Evolutionary conservation across 2,888 invertebrate genomes (phyloP), one percentile per base, ranked within the genome.

Genomic region (Mystacides longicornis): DNA sequence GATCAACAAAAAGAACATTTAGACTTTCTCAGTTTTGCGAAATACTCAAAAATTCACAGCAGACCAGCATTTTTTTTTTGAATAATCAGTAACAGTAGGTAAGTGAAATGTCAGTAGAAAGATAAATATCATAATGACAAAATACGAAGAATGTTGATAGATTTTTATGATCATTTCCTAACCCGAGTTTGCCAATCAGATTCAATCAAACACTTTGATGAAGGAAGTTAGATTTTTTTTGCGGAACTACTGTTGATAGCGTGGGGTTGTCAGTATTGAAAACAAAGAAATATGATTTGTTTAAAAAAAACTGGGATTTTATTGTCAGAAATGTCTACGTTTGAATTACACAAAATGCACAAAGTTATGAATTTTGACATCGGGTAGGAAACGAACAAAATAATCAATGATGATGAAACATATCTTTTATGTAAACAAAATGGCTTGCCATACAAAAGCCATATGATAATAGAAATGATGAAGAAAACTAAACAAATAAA

Each of bases 1-100:
- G 76, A 76, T 76, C 75, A 75, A 67, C 76, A 78, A 77, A 77
- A 77, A 77, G 71, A 77, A 77, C 75, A 22, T 77, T 77, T 77
- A 77, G 77, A 77, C 77, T 72, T 72, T 75, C 77, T 76, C 61
- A 50, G 54, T 7, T 37, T 37, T 37, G 3, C n/a, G n/a, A n/a
- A n/a, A n/a, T n/a, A n/a, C n/a, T n/a, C n/a, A n/a, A n/a, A n/a
- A n/a, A n/a, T n/a, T n/a, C n/a, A n/a, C n/a, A 46, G 51, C 31
- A 54, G 47, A 60, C 53, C 54, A 54, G 59, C 54, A 53, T 56
- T 55, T 14, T 37, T n/a, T n/a, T n/a, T n/a, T n/a, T n/a, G n/a
- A n/a, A n/a, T n/a, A n/a, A n/a, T n/a, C n/a, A n/a, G n/a, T n/a
- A n/a, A n/a, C n/a, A 11, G 5, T 27, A 27, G 27, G 11, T 27